Percentiles rank a stretch among this genome's conserved stretches.
phyloP scores from a whole-genome alignment of 2,797 vertebrate species.

The Borostomias antarcticus region DNA sequence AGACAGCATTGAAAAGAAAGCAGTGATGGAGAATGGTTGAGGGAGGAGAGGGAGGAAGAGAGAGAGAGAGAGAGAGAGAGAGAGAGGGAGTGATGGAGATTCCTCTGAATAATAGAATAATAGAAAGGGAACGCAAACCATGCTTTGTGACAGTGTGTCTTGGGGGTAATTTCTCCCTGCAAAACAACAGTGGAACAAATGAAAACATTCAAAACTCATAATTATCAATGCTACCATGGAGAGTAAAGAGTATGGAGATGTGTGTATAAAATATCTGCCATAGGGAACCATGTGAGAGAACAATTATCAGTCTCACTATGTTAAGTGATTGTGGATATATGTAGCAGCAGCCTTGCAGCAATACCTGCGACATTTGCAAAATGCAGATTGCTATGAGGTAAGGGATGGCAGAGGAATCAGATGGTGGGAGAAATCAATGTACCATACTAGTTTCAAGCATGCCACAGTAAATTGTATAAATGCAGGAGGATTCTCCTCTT shows the following conservation, averaged over 20 bases:
- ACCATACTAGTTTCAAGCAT: too few species aligned
- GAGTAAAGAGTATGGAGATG: neutral
- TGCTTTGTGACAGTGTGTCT: conserved; percentile 16
- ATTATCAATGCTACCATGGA: conserved; percentile 34
- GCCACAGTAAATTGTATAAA: too few species aligned
- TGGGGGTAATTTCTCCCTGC: conserved; percentile 13
- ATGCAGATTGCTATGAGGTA: neutral
- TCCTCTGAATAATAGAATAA: conserved; percentile 1
- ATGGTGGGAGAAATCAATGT: too few species aligned
- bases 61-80: conserved; percentile 12
- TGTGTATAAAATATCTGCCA: conserved; percentile 21
- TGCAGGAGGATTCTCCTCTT: too few species aligned
- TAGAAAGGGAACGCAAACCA: neutral
- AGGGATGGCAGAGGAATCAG: neutral
- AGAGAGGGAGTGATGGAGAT: neutral
- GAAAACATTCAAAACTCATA: conserved; percentile 26
- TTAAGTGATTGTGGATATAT: neutral
- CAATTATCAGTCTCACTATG: conserved; percentile 16
- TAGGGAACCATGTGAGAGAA: conserved; percentile 20
- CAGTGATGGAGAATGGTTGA: neutral
- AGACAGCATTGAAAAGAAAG: conserved; percentile 27
- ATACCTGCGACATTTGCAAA: neutral
- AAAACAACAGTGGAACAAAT: conserved; percentile 43
- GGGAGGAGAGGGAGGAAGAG: conserved; percentile 1
- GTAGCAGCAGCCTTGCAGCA: neutral